Evolutionary conservation across 2,888 invertebrate species (phyloP), one percentile per base, ranked within the genome.

Genomic region (Campoplex nolae): DNA sequence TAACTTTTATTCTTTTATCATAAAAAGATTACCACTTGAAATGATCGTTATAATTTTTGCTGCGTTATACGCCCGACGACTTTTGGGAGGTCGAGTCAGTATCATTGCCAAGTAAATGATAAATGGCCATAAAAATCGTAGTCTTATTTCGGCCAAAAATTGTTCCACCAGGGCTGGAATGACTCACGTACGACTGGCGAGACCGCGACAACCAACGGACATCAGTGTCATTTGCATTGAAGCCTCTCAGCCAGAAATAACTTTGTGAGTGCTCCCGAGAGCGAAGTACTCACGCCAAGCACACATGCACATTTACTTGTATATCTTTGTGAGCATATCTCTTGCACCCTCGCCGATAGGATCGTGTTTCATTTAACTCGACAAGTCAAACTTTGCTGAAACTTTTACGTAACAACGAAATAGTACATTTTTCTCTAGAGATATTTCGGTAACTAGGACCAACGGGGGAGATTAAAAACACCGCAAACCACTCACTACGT

Each of bases 231-330:
- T 18, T 79, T 23, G 54, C 83, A 79, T 71, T 54, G 71, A 80
- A 80, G 56, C 83, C 76, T 67, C 42, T 51, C 56, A 54, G 71
- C 77, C 83, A 79, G 76, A 83, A 86, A 83, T 81, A 86, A 83
- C 83, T 68, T 86, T 73, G 68, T 45, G 73, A 83, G 67, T 77
- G 58, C 79, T 58, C 54, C 54, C 74, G 28, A 58, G 45, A 58
- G 45, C 77, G 28, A 38, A 74, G 74, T 16, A 48, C 67, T 16
- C 56, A 56, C 56, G n/a, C 76, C 42, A 9, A 42, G 48, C 56
- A 23, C n/a, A 54, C 56, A 58, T 35, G 28, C 56, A 54, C 48
- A 73, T 7, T 45, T 45, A 4, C 35, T 28, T n/a, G 38, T 54
- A 65, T 23, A 65, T 23, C 23, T 74, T 35, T 16, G 51, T 85